Evolutionary conservation across 2,888 invertebrate species (phyloP).

Genomic region (Synanthedon andrenaeformis): DNA sequence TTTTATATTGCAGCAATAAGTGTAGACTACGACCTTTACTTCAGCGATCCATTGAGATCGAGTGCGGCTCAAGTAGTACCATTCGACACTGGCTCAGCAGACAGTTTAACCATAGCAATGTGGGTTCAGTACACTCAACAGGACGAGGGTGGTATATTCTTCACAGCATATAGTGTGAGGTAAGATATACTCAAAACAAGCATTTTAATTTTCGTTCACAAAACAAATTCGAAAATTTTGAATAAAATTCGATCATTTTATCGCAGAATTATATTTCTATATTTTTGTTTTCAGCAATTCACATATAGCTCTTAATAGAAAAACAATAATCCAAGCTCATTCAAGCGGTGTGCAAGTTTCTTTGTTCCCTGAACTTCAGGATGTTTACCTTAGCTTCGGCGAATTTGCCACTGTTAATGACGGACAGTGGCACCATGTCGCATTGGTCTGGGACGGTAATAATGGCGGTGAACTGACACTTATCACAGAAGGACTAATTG

Average conservation of each 20-base stretch:
- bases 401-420: slow-evolving; percentile 95
- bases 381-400: slow-evolving; percentile 89
- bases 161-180: slow-evolving; percentile 91
- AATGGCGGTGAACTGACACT: slow-evolving; percentile 88
- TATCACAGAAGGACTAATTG: slow-evolving; percentile 95
- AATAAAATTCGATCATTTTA: not conserved
- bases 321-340: slow-evolving; percentile 90
- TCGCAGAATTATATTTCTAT: no score
- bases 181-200: slow-evolving; percentile 25
- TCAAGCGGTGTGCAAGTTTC: slow-evolving; percentile 94
- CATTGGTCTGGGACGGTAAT: slow-evolving; percentile 93
- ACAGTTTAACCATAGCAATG: slow-evolving; percentile 89
- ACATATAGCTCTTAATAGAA: slow-evolving; percentile 80
- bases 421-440: slow-evolving; percentile 96
- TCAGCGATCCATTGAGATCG: slow-evolving; percentile 90
- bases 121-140: slow-evolving; percentile 96
- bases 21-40: slow-evolving; percentile 97
- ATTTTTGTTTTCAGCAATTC: slow-evolving; percentile 71
- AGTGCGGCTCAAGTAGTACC: slow-evolving; percentile 94
- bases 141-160: slow-evolving; percentile 94
- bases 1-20: slow-evolving; percentile 82
- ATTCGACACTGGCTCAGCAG: slow-evolving; percentile 81
- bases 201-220: not conserved
- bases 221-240: not conserved
- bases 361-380: slow-evolving; percentile 87